Percentiles rank a stretch among this genome's conserved stretches.
phyloP scores from a whole-genome alignment of 2,113 vertebrate genomes.

The Sula dactylatra region DNA sequence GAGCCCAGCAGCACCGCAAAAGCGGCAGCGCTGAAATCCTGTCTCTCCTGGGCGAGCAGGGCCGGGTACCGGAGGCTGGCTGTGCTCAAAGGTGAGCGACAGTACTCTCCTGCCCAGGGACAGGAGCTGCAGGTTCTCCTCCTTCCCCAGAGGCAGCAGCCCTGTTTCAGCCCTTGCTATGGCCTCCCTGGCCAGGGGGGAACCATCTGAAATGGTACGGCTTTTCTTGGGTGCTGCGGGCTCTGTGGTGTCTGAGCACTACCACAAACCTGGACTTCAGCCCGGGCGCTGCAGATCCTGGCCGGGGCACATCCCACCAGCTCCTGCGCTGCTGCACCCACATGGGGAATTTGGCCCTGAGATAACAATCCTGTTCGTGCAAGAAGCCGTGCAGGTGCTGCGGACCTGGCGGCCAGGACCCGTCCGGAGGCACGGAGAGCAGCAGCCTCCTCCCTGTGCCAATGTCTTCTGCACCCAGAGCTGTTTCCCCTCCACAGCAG shows the following conservation, averaged over 20 bases:
- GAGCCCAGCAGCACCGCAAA: not conserved
- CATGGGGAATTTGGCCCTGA: not conserved
- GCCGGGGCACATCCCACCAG: not conserved
- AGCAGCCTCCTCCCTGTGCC: not conserved
- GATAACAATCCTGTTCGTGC: not conserved
- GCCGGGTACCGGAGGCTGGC: not conserved
- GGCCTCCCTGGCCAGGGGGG: accelerated
- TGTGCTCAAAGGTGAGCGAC: no score
- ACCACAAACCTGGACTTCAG: not conserved
- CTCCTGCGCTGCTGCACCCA: not conserved
- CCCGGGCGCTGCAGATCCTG: accelerated
- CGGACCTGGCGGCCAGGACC: not conserved
- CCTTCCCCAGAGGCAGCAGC: not conserved
- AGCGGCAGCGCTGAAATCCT: not conserved
- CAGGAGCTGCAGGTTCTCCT: not conserved
- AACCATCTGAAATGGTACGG: not conserved
- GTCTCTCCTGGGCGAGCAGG: not conserved
- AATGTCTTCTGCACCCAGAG: not conserved
- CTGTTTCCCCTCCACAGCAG: not conserved
- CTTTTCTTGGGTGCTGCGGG: not conserved
- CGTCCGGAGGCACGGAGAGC: accelerated
- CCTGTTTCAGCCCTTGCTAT: not conserved
- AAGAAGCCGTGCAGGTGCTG: not conserved
- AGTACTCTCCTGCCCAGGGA: not conserved
- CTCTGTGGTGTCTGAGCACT: not conserved